These are phyloP conservation scores for Rhabdophis nuchalis DNA, from an alignment of 2,797 vertebrate genomes.

Conservation along the genomic window DNA sequence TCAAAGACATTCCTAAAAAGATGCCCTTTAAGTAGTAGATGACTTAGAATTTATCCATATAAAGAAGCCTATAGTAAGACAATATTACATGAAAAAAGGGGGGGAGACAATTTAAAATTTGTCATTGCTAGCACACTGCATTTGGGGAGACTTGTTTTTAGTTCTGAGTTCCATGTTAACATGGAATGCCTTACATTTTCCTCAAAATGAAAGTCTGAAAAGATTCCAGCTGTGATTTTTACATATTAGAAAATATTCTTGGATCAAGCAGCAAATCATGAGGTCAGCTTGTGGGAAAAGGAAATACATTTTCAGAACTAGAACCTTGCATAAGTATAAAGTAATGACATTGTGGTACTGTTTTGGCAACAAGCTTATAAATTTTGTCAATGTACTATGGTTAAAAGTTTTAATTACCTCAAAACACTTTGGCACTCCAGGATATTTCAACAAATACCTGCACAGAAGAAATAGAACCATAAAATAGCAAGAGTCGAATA, in stretches of 20 bases:
- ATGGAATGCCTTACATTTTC: not conserved
- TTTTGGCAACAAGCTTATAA: not conserved
- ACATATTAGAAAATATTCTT: not conserved
- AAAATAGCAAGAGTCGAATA: not conserved
- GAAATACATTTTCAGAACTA: slow-evolving; percentile 1
- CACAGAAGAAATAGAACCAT: not conserved
- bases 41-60: not conserved
- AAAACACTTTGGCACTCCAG: not conserved
- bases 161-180: not conserved
- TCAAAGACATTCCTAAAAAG: not conserved
- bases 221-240: not conserved
- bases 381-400: not conserved
- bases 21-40: not conserved
- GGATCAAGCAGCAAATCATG: not conserved
- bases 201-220: not conserved
- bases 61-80: not conserved
- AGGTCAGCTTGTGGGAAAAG: not conserved
- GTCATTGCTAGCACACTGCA: not conserved
- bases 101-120: not conserved
- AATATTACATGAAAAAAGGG: not conserved
- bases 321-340: not conserved
- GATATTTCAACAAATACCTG: not conserved
- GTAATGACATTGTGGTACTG: not conserved
- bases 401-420: not conserved
- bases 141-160: not conserved